Evolutionary conservation across 1,140 invertebrate genomes (phyloP), one percentile per base, ranked within the genome.

Genomic region (Solen grandis): DNA sequence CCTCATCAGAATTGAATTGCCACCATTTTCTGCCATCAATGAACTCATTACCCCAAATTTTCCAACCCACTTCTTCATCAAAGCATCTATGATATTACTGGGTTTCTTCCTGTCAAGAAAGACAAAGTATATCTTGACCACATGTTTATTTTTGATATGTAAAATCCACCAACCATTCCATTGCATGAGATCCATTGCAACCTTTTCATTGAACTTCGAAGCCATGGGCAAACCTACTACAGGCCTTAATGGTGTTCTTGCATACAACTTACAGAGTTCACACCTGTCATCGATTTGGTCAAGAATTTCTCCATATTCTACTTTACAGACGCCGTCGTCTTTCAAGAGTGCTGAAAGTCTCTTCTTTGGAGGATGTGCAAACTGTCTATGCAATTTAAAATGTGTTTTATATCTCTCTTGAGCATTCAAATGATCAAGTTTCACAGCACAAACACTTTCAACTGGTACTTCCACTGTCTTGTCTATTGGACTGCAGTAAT

Each of bases 141-240:
- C 82, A 74, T 75, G 79, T 75, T 80, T 85, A 54, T 85, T 80
- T 74, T 76, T 85, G 70, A 85, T 80, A 50, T 85, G 77, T 38
- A 85, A 68, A 60, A 85, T 85, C 70, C 70, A 82, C 14, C 13
- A 29, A 31, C 70, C 70, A 60, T 62, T 73, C 46, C 68, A 72
- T 41, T 80, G 62, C 62, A 79, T 83, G 38, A 79, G 63, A 52
- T 83, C 82, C 75, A 79, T 83, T 36, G 75, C 68, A 54, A 83
- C 83, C 50, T 76, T 81, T 73, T 83, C 80, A 77, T 80, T 77
- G 38, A 77, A 76, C 41, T 57, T 59, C 27, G 57, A 63, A 13
- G 72, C 84, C 84, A 83, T 85, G 46, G 84, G 84, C 72, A 85
- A 72, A 55, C 75, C 36, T 29, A 85, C 77, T n/a, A 73, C 65